These are phyloP conservation scores for Morelia viridis DNA, from an alignment of 2,797 vertebrate genomes.

Conservation along the genomic window DNA sequence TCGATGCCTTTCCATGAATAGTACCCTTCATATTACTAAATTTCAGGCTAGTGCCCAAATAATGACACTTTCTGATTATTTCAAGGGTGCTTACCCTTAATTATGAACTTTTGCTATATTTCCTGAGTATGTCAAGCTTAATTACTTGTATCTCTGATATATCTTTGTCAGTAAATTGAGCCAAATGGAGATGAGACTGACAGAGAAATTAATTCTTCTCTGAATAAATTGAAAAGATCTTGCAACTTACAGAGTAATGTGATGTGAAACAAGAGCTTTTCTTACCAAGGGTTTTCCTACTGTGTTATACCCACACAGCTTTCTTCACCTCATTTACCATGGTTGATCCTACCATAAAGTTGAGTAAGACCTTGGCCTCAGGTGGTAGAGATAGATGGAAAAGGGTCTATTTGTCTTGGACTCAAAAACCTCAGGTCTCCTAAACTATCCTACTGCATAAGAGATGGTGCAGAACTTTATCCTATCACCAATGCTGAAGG, in stretches of 20 bases:
- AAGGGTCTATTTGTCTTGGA: not conserved
- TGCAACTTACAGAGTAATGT: not conserved
- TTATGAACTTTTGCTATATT: conserved; percentile 50
- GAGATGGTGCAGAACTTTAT: not conserved
- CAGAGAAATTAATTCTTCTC: not conserved
- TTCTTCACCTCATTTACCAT: not conserved
- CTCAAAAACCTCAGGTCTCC: not conserved
- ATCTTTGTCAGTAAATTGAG: conserved; percentile 39
- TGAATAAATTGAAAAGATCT: not conserved
- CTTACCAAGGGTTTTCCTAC: not conserved
- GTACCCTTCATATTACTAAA: conserved; percentile 36
- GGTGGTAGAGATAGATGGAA: not conserved
- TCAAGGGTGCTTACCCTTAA: conserved; percentile 47
- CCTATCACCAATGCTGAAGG: not conserved
- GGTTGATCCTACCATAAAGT: not conserved
- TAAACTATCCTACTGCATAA: not conserved
- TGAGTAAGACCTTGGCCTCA: not conserved
- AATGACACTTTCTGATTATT: conserved; percentile 45
- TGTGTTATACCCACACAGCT: not conserved
- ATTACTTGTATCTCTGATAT: conserved; percentile 24
- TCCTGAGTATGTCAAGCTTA: conserved; percentile 21
- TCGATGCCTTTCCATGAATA: conserved; percentile 23
- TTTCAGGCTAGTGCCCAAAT: conserved; percentile 48
- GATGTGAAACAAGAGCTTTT: not conserved
- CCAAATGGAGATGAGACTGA: conserved; percentile 3